Evolutionary conservation across 2,797 vertebrate species (phyloP), one percentile per base, ranked within the genome.

Genomic region (Phoxinus dragarum): DNA sequence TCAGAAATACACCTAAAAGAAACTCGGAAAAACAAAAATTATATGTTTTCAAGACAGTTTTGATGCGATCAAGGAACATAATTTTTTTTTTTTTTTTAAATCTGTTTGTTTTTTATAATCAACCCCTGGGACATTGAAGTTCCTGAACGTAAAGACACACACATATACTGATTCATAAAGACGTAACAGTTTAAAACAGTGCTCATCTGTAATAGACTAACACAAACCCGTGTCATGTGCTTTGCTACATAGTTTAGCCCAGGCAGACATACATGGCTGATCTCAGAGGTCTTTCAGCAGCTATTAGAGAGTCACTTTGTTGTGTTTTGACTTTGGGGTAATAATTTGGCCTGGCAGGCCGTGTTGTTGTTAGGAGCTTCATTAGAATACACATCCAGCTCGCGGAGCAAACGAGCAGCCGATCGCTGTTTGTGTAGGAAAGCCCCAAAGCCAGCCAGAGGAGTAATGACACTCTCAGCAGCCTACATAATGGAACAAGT

Each of bases 281-380:
- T 91, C 93, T 90, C 91, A 49, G 89, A 93, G 89, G 90, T 88
- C 23, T 92, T 81, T 88, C 86, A 6, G 92, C 87, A 86, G 93
- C 91, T 93, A 91, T 93, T 93, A 93, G 72, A 89, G 86, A 85
- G 92, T 92, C 84, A 84, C 85, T 81, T 93, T 94, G 93, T 95
- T 95, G 95, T 95, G 95, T 94, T 95, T 96, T 94, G 94, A 94
- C 91, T 95, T 95, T 93, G 93, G 93, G 94, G 94, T 95, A 95
- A 95, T 96, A 95, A 94, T 96, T 96, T 95, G 94, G 91, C 90
- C 94, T 95, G 94, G 93, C 94, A 95, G 94, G 92, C 94, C 92
- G 89, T 93, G 93, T 95, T 95, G 94, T 95, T 96, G 94, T 96
- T 95, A 95, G 93, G 49, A 89, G 91, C 88, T 94, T 96, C 94